A percentile compares a stretch with the other conserved stretches of the same genome.
Evolutionary conservation across 2,797 vertebrate genomes (phyloP).

Genomic region (Myoxocephalus aenaeus): DNA sequence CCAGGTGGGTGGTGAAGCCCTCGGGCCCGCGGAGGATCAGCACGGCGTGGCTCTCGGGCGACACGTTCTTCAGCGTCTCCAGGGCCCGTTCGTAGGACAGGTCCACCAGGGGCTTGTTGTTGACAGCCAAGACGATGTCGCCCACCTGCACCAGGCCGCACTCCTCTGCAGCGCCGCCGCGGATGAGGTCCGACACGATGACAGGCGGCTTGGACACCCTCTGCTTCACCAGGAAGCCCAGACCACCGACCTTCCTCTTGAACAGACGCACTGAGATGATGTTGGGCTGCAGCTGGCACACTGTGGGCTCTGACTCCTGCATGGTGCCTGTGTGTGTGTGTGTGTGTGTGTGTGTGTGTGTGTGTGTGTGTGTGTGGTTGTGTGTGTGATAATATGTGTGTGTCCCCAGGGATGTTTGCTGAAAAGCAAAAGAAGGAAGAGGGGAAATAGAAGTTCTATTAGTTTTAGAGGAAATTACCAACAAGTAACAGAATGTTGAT

Average conservation of each 20-base stretch:
- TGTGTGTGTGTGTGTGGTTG: slow-evolving; percentile 22
- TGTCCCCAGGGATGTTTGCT: slow-evolving; percentile 74
- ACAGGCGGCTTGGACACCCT: slow-evolving; percentile 94
- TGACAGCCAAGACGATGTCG: slow-evolving; percentile 96
- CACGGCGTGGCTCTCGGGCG: slow-evolving; percentile 92
- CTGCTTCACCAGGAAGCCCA: slow-evolving; percentile 98
- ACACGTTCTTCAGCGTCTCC: slow-evolving; percentile 92
- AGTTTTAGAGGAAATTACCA: slow-evolving; percentile 56
- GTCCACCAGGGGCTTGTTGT: slow-evolving; percentile 95
- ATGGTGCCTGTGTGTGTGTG: slow-evolving; percentile 79
- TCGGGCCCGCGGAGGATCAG: slow-evolving; percentile 96
- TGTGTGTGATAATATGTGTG: slow-evolving; percentile 3
- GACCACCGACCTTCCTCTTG: slow-evolving; percentile 94
- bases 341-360: slow-evolving; percentile 28
- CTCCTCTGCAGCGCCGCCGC: slow-evolving; percentile 94
- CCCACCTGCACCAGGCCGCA: slow-evolving; percentile 97
- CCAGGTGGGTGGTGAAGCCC: slow-evolving; percentile 96
- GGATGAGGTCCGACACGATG: slow-evolving; percentile 96
- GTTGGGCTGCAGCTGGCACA: slow-evolving; percentile 97
- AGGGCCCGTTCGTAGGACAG: slow-evolving; percentile 92
- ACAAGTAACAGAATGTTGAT: slow-evolving; percentile 52
- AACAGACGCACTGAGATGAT: slow-evolving; percentile 97
- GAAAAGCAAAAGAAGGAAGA: slow-evolving; percentile 49
- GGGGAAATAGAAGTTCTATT: slow-evolving; percentile 43
- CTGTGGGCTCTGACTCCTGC: slow-evolving; percentile 92